Percentiles rank a stretch among this genome's conserved stretches.
These are phyloP conservation scores for Pollenia labialis DNA, from an alignment of 2,888 invertebrate genomes.

Conservation along the genomic window DNA sequence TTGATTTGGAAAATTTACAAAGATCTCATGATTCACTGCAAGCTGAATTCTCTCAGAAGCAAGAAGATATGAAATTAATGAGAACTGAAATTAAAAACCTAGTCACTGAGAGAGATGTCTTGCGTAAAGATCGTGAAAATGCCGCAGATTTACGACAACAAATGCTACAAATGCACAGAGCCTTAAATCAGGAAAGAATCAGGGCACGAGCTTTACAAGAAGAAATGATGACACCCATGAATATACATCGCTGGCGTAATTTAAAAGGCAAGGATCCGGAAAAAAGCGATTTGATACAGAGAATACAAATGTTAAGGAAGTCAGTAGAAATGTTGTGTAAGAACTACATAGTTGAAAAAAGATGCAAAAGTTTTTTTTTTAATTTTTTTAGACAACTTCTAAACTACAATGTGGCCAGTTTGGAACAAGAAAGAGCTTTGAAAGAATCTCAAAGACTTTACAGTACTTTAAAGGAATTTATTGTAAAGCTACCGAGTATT, in stretches of 20 bases:
- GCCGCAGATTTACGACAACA: conserved; percentile 93
- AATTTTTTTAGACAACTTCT: conserved; percentile 79
- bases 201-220: conserved; percentile 94
- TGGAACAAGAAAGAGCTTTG: conserved; percentile 81
- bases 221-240: conserved; percentile 95
- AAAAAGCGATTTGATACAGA: conserved; percentile 91
- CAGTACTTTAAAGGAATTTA: conserved; percentile 82
- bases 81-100: conserved; percentile 93
- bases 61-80: conserved; percentile 93
- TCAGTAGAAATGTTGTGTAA: conserved; percentile 79
- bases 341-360: no score
- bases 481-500: conserved; percentile 82
- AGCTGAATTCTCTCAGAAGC: conserved; percentile 89
- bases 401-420: conserved; percentile 79
- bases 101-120: conserved; percentile 88
- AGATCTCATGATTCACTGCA: conserved; percentile 90
- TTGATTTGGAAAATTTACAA: conserved; percentile 92
- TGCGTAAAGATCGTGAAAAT: conserved; percentile 90
- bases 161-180: conserved; percentile 88
- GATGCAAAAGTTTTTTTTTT: not conserved
- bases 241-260: conserved; percentile 95
- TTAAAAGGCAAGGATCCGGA: conserved; percentile 95
- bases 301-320: conserved; percentile 93
- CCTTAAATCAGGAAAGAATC: conserved; percentile 91
- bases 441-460: conserved; percentile 82